Conservation (phyloP, 2,113 vertebrate genomes). For the Hydrochoerus hydrochaeris region DNA sequence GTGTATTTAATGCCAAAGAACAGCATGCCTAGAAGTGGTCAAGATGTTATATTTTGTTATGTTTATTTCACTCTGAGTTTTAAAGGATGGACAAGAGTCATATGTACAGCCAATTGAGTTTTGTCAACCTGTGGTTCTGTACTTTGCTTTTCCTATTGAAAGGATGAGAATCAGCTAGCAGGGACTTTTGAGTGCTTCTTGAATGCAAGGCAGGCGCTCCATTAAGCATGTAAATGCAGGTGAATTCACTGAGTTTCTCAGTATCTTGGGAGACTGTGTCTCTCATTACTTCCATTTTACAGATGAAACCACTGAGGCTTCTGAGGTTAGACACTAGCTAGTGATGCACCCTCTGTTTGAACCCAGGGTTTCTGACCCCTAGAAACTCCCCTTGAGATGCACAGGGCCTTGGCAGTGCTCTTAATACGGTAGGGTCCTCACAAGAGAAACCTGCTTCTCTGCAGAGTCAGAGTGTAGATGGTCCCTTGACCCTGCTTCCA, state of each 20-base stretch:
- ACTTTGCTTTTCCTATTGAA: not conserved
- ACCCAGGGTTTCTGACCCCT: not conserved
- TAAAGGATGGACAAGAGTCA: not conserved
- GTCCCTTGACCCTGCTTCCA: not conserved
- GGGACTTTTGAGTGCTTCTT: not conserved
- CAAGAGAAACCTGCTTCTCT: not conserved
- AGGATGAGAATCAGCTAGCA: not conserved
- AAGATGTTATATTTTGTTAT: not conserved
- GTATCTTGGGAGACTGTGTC: not conserved
- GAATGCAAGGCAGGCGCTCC: fast-evolving
- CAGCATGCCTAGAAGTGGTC: not conserved
- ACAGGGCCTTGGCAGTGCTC: not conserved
- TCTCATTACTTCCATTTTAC: not conserved
- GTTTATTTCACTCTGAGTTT: not conserved
- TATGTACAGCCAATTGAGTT: fast-evolving
- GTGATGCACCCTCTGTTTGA: not conserved
- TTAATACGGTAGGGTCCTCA: not conserved
- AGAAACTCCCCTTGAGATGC: not conserved
- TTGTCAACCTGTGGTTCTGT: not conserved
- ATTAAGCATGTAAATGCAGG: fast-evolving
- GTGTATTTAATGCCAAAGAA: not conserved
- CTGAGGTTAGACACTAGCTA: not conserved
- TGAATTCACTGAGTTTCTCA: not conserved
- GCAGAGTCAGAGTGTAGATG: fast-evolving
- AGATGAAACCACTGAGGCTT: not conserved